phyloP scores from a whole-genome alignment of 2,888 invertebrate species.

The Drosophila nr. perissopoda region DNA sequence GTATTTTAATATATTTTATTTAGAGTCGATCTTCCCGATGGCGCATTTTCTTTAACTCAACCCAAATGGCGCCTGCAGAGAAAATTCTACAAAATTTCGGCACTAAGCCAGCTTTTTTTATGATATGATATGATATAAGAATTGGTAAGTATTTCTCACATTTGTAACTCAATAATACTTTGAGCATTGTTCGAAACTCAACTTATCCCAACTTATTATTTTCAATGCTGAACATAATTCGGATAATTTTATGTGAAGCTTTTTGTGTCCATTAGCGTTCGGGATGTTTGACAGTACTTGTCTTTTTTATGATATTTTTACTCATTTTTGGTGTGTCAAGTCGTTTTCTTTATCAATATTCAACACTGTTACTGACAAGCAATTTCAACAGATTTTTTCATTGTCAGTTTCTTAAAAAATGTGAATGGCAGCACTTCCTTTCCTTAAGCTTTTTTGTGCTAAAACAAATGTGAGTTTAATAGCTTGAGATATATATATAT shows the following conservation, averaged over 20 bases:
- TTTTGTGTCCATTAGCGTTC: not conserved
- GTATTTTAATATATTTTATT: slow-evolving; percentile 18
- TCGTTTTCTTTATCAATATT: slow-evolving; percentile 50
- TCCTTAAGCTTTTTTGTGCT: slow-evolving; percentile 1
- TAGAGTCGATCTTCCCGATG: not conserved
- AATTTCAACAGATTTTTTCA: slow-evolving; percentile 6
- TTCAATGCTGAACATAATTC: not conserved
- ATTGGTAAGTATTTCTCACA: not conserved
- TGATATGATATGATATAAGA: no score
- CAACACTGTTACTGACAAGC: slow-evolving; percentile 43
- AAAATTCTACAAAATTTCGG: not conserved
- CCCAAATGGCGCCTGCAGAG: not conserved
- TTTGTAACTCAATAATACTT: not conserved
- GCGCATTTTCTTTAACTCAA: not conserved
- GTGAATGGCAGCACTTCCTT: slow-evolving; percentile 32
- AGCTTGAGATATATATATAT: not conserved
- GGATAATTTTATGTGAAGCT: not conserved
- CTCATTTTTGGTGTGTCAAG: slow-evolving; percentile 36
- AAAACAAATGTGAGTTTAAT: slow-evolving; percentile 26
- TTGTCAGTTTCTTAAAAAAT: not conserved
- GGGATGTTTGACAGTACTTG: not conserved
- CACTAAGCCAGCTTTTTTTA: not conserved
- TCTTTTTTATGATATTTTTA: slow-evolving; percentile 39
- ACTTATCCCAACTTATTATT: not conserved
- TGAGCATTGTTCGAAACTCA: not conserved